These are phyloP conservation scores for Harpalus rufipes DNA, from an alignment of 2,888 invertebrate genomes.

Conservation along the genomic window DNA sequence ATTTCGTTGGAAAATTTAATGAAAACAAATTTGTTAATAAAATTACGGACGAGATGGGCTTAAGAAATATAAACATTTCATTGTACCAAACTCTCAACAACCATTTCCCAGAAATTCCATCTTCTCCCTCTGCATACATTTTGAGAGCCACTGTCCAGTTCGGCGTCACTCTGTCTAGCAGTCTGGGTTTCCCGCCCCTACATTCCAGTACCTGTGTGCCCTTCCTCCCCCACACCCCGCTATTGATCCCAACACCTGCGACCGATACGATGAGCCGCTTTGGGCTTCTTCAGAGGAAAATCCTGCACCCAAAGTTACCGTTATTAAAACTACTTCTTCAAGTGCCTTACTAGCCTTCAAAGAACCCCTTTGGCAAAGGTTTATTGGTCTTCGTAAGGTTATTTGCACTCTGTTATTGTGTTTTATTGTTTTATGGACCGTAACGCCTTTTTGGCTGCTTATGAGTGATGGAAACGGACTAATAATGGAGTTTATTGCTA, in stretches of 20 bases:
- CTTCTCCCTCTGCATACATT: not conserved
- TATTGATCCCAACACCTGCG: too few relatives aligned
- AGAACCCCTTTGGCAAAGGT: slow-evolving; percentile 54
- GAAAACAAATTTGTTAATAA: too few relatives aligned
- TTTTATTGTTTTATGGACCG: slow-evolving; percentile 64
- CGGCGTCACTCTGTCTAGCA: not conserved
- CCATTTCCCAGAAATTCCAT: too few relatives aligned
- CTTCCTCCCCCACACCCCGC: not conserved
- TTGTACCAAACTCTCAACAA: too few relatives aligned
- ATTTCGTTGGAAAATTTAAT: too few relatives aligned
- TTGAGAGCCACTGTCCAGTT: not conserved
- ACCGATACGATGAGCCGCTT: too few relatives aligned
- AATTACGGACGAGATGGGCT: too few relatives aligned
- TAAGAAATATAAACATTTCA: too few relatives aligned
- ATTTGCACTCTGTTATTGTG: slow-evolving; percentile 31
- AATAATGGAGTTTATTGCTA: slow-evolving; percentile 29
- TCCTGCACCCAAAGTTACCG: slow-evolving; percentile 53
- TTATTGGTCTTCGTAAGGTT: slow-evolving; percentile 54
- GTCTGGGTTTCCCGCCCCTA: not conserved
- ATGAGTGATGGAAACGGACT: not conserved
- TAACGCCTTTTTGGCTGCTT: slow-evolving; percentile 45
- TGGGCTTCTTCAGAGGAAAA: not conserved
- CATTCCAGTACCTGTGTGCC: not conserved
- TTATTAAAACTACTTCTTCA: slow-evolving; percentile 62
- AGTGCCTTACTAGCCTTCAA: slow-evolving; percentile 44